Evolutionary conservation across 2,888 invertebrate species (phyloP).

Genomic region (Abscondita cerata): DNA sequence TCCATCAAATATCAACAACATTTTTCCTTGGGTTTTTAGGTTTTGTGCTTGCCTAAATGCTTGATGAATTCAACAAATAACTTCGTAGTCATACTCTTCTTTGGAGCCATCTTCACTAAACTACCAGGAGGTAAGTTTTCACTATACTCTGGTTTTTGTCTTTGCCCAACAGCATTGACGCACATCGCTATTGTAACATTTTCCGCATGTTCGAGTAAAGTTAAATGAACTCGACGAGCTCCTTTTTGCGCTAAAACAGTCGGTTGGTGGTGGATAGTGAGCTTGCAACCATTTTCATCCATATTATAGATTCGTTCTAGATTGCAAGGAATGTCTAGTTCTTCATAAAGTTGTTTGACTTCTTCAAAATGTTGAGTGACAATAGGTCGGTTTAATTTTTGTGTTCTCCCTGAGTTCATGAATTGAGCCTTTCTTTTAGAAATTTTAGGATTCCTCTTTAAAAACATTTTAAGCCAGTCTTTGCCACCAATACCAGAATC

Average conservation of each 20-base stretch:
- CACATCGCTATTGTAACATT: constrained; percentile 8
- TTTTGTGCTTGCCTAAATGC: neutral
- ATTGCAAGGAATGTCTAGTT: constrained; percentile 26
- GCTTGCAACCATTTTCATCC: constrained; percentile 41
- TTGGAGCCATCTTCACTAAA: constrained; percentile 13
- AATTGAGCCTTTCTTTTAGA: too few relatives aligned
- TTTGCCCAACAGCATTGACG: neutral
- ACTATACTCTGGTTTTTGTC: neutral
- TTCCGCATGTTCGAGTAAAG: constrained; percentile 13
- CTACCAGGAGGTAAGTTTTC: too few relatives aligned
- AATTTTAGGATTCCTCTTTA: too few relatives aligned
- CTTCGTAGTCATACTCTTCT: constrained; percentile 40
- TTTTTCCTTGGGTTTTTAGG: neutral
- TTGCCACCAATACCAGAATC: too few relatives aligned
- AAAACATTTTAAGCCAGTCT: too few relatives aligned
- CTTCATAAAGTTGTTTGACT: constrained; percentile 27
- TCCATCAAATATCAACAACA: constrained; percentile 14
- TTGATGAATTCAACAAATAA: too few relatives aligned
- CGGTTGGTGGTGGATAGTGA: constrained; percentile 41
- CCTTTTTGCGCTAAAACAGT: constrained; percentile 39
- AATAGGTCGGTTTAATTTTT: too few relatives aligned
- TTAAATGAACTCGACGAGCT: constrained; percentile 40
- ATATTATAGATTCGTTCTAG: constrained; percentile 42
- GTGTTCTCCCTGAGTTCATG: too few relatives aligned
- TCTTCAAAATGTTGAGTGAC: too few relatives aligned